Conservation (phyloP, 2,113 vertebrate species). For the Falcunculus frontatus region DNA sequence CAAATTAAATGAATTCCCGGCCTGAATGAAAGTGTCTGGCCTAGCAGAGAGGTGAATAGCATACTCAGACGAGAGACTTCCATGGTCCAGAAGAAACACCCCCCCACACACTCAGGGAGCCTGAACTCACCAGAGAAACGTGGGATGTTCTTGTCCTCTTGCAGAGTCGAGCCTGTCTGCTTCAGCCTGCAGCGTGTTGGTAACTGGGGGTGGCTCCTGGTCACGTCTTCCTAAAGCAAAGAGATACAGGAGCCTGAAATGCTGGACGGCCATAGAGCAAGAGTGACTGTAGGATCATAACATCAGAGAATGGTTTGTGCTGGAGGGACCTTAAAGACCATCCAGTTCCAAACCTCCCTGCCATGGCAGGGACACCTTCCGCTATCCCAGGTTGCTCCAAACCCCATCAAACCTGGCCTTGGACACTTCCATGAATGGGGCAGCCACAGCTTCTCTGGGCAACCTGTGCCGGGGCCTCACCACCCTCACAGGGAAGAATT, state of each 20-base stretch:
- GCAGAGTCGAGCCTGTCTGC: neutral
- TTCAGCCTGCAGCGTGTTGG: neutral
- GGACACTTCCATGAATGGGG: no score
- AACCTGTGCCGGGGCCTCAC: accelerated
- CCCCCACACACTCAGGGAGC: neutral
- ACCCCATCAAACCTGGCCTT: accelerated
- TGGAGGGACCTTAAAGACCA: neutral
- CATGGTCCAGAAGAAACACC: neutral
- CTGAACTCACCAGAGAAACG: neutral
- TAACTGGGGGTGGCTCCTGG: neutral
- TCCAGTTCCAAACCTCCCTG: neutral
- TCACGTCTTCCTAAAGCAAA: neutral
- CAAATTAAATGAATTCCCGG: neutral
- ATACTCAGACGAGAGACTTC: neutral
- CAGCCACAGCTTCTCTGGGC: neutral
- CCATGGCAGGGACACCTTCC: neutral
- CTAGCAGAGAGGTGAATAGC: neutral
- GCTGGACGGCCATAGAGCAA: accelerated
- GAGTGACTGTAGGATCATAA: neutral
- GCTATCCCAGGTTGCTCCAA: neutral
- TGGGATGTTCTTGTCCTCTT: neutral
- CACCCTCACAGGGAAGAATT: neutral
- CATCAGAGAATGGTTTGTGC: neutral
- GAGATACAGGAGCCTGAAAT: neutral
- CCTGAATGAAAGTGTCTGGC: neutral